phyloP scores from a whole-genome alignment of 2,888 invertebrate genomes.

The Euplagia quadripunctaria region DNA sequence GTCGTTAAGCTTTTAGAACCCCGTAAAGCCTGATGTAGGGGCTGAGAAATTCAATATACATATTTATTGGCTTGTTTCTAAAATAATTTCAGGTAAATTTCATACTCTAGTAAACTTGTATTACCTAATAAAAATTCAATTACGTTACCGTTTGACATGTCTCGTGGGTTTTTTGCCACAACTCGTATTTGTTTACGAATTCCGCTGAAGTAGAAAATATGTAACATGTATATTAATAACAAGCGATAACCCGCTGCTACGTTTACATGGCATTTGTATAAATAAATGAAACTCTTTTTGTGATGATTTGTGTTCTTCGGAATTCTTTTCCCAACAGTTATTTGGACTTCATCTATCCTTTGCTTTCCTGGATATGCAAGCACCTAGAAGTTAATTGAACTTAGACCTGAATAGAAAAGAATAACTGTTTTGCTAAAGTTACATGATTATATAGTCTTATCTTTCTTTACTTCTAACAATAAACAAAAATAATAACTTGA shows the following conservation, averaged over 20 bases:
- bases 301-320: not conserved
- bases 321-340: not conserved
- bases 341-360: too few relatives aligned
- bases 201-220: conserved; percentile 4
- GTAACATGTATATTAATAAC: conserved; percentile 1
- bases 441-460: too few relatives aligned
- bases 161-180: not conserved
- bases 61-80: conserved; percentile 37
- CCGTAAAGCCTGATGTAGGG: conserved; percentile 36
- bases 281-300: conserved; percentile 1
- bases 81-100: conserved; percentile 28
- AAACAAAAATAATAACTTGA: too few relatives aligned
- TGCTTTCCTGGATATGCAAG: too few relatives aligned
- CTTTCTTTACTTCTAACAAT: too few relatives aligned
- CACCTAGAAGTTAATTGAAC: too few relatives aligned
- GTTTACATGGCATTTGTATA: not conserved
- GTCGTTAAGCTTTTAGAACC: conserved; percentile 40
- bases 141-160: conserved; percentile 13
- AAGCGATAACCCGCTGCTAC: conserved; percentile 1
- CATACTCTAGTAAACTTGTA: conserved; percentile 17
- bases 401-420: too few relatives aligned
- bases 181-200: conserved; percentile 4
- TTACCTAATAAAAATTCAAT: conserved; percentile 22
- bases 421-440: too few relatives aligned
- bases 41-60: conserved; percentile 38